These are phyloP conservation scores for Valencia hispanica DNA, from an alignment of 2,797 vertebrate species.

Conservation along the genomic window DNA sequence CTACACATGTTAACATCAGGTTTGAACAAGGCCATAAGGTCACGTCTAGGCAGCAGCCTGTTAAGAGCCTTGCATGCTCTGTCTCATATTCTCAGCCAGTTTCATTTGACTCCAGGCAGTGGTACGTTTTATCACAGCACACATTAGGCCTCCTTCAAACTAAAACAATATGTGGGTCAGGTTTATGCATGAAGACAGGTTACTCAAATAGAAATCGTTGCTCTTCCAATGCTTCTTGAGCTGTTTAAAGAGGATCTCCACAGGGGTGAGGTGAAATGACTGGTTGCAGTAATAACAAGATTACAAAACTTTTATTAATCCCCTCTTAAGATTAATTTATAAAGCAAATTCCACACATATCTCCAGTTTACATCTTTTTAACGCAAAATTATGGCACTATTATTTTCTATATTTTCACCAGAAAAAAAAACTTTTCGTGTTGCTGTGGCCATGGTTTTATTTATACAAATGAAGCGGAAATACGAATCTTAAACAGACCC, in stretches of 20 bases:
- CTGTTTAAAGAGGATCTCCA: constrained; percentile 20
- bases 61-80: constrained; percentile 30
- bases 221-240: constrained; percentile 3
- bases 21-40: constrained; percentile 8
- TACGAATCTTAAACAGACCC: constrained; percentile 61
- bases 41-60: constrained; percentile 19
- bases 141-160: constrained; percentile 8
- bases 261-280: constrained; percentile 60
- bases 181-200: constrained; percentile 13
- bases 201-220: constrained; percentile 15
- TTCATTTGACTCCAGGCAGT: constrained; percentile 31
- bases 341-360: constrained; percentile 77
- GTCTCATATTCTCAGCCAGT: constrained; percentile 27
- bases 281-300: constrained; percentile 74
- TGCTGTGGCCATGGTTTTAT: constrained; percentile 73
- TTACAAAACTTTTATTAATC: constrained; percentile 80
- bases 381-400: constrained; percentile 75
- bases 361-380: constrained; percentile 65
- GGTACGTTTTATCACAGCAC: constrained; percentile 21
- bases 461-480: constrained; percentile 76
- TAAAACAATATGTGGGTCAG: constrained; percentile 35
- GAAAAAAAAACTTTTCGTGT: constrained; percentile 70
- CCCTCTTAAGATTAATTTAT: constrained; percentile 74
- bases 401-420: constrained; percentile 71
- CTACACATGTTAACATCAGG: background rate